Evolutionary conservation across 2,113 vertebrate genomes (phyloP).

Genomic region (Glaucomys volans): DNA sequence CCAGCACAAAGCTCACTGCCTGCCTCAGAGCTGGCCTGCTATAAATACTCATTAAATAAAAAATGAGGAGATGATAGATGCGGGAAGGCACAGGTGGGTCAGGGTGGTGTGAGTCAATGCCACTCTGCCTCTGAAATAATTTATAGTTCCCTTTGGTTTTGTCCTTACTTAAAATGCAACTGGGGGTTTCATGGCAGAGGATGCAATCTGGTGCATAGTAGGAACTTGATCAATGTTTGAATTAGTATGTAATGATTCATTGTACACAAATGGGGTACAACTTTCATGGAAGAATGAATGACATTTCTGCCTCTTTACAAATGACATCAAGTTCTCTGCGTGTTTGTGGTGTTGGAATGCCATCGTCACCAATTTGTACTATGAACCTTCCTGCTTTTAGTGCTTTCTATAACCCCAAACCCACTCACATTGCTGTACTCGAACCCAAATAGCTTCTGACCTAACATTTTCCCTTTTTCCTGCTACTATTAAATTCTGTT

Average conservation of each 20-base stretch:
- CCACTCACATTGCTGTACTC: background rate
- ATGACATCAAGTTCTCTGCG: background rate
- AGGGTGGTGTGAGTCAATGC: background rate
- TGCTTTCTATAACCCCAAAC: background rate
- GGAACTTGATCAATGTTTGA: background rate
- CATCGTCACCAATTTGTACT: background rate
- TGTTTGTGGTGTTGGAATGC: background rate
- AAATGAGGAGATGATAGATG: background rate
- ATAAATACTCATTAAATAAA: constrained; percentile 13
- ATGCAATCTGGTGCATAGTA: background rate
- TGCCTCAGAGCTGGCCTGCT: background rate
- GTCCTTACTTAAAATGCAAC: background rate
- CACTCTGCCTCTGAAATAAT: background rate
- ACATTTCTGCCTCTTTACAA: background rate
- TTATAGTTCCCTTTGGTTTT: background rate
- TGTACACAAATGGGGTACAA: no score
- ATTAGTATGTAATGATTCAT: background rate
- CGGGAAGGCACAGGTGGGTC: background rate
- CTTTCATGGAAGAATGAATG: background rate
- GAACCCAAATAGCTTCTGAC: constrained; percentile 10
- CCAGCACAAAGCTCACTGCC: background rate
- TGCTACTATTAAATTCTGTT: constrained; percentile 69
- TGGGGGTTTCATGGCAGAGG: background rate
- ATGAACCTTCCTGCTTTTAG: background rate
- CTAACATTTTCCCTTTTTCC: background rate